A percentile compares a stretch with the other conserved stretches of the same genome.
These are phyloP conservation scores for Thera britannica DNA, from an alignment of 2,888 invertebrate species.

Conservation along the genomic window DNA sequence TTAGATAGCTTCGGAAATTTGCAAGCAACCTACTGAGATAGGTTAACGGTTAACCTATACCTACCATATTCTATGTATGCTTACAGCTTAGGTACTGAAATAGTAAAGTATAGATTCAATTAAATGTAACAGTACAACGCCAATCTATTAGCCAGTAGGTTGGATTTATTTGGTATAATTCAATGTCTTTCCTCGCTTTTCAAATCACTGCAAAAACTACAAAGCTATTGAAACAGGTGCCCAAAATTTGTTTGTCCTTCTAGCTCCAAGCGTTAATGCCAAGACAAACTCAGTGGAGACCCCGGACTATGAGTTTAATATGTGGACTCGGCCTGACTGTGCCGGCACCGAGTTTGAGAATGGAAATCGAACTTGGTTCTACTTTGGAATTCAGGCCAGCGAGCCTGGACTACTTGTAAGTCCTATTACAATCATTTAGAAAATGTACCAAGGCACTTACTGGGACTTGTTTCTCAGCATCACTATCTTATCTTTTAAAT, in stretches of 20 bases:
- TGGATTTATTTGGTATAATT: background rate
- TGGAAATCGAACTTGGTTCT: constrained; percentile 96
- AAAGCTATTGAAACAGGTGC: constrained; percentile 25
- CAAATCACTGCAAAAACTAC: background rate
- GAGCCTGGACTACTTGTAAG: constrained; percentile 68
- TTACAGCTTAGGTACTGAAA: background rate
- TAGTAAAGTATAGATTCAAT: background rate
- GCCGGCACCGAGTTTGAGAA: constrained; percentile 94
- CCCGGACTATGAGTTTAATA: constrained; percentile 92
- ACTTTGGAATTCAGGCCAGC: constrained; percentile 90
- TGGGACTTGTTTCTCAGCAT: too few species aligned
- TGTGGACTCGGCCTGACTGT: constrained; percentile 96
- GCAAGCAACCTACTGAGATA: too few species aligned
- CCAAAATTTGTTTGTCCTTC: constrained; percentile 24
- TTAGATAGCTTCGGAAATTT: too few species aligned
- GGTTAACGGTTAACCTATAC: too few species aligned
- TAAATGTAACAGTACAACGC: too few species aligned
- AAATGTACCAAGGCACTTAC: too few species aligned
- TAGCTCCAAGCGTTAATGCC: constrained; percentile 67
- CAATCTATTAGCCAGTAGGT: background rate
- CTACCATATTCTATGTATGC: too few species aligned
- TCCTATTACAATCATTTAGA: background rate
- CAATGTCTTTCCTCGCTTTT: background rate
- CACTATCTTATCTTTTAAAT: background rate
- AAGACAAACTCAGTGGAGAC: constrained; percentile 77